Evolutionary conservation across 1,140 invertebrate species (phyloP).

Genomic region (Triops cancriformis): DNA sequence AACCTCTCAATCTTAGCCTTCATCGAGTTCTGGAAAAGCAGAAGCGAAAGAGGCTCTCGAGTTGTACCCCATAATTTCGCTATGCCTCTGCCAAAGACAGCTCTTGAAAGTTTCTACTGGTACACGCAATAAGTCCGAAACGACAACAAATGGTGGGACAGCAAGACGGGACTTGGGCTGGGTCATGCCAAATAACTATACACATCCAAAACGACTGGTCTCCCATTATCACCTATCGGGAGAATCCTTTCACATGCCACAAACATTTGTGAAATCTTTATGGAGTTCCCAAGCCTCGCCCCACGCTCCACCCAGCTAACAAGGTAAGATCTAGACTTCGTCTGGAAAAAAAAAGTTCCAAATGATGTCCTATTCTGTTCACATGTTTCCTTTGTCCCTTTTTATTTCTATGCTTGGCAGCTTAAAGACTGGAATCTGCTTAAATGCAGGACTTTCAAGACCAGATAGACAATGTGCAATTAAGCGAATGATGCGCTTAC

Average conservation of each 20-base stretch:
- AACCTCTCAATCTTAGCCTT: neutral
- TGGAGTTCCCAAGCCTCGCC: neutral
- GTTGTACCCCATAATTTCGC: slow-evolving; percentile 7
- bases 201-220: neutral
- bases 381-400: too few relatives aligned
- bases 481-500: too few relatives aligned
- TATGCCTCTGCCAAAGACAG: slow-evolving; percentile 2
- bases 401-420: too few relatives aligned
- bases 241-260: slow-evolving; percentile 13
- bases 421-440: too few relatives aligned
- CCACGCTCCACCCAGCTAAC: neutral
- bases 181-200: neutral
- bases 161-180: neutral
- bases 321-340: neutral
- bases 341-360: neutral
- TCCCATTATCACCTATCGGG: neutral
- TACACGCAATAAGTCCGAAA: slow-evolving; percentile 9
- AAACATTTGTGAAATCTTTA: neutral
- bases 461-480: too few relatives aligned
- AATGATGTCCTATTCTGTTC: neutral
- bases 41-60: neutral
- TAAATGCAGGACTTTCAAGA: too few relatives aligned
- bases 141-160: neutral
- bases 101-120: neutral
- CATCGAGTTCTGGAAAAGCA: neutral